Evolutionary conservation across 2,113 vertebrate species (phyloP).

Genomic region (Heteronetta atricapilla): DNA sequence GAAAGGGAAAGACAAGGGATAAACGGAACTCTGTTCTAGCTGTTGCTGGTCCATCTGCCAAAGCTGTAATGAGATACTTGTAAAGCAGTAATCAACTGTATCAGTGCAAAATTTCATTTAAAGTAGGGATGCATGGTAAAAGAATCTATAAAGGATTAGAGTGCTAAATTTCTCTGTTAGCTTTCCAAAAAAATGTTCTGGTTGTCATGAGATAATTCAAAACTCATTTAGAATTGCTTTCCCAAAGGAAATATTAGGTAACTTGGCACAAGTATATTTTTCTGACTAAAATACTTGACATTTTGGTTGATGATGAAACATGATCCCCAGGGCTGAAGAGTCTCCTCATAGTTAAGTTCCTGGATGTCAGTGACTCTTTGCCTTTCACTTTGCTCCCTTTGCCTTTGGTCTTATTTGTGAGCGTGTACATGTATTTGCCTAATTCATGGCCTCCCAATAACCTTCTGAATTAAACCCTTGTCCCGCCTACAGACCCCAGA

Average conservation of each 20-base stretch:
- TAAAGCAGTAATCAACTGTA: background rate
- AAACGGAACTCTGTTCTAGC: background rate
- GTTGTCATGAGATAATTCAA: slow-evolving; percentile 29
- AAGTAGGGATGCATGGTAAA: background rate
- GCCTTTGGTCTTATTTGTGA: background rate
- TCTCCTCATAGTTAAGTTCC: background rate
- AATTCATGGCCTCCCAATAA: background rate
- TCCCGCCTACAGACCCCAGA: background rate
- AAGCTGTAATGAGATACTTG: background rate
- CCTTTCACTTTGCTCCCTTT: background rate
- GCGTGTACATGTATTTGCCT: background rate
- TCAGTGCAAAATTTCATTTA: background rate
- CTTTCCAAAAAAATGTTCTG: slow-evolving; percentile 57
- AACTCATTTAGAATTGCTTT: slow-evolving; percentile 50
- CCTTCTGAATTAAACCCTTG: background rate
- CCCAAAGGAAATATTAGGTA: slow-evolving; percentile 67
- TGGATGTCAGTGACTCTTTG: background rate
- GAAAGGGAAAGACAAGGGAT: background rate
- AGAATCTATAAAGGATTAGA: slow-evolving; percentile 28
- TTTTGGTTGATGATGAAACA: slow-evolving; percentile 10
- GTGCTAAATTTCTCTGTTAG: slow-evolving; percentile 66
- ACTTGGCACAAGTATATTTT: background rate
- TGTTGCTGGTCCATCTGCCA: slow-evolving; percentile 2
- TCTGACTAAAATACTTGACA: slow-evolving; percentile 30
- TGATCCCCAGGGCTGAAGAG: background rate